Percentiles rank a stretch among this genome's conserved stretches.
Conservation (phyloP, 1,140 invertebrate species). For the Heliconius hewitsoni region DNA sequence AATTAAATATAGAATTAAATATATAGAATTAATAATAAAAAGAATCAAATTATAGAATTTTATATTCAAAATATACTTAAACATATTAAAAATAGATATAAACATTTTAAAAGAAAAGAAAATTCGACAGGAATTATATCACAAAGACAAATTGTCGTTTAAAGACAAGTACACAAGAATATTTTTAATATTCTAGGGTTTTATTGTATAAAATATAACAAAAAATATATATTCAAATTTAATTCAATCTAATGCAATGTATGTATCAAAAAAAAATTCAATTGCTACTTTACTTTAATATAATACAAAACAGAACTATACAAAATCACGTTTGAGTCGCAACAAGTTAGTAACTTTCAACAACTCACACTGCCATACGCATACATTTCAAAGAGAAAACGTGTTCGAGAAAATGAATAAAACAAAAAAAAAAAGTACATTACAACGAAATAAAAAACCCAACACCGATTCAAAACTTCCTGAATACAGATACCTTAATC, state of each 20-base stretch:
- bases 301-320: neutral
- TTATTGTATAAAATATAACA: too few relatives aligned
- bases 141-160: too few relatives aligned
- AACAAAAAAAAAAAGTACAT: conserved; percentile 33
- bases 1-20: too few relatives aligned
- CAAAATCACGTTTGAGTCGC: neutral
- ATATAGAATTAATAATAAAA: too few relatives aligned
- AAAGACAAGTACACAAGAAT: too few relatives aligned
- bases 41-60: too few relatives aligned
- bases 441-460: conserved; percentile 32
- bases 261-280: neutral
- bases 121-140: too few relatives aligned
- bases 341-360: conserved; percentile 21
- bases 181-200: too few relatives aligned
- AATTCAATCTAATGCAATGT: neutral
- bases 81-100: too few relatives aligned
- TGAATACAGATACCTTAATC: conserved; percentile 60
- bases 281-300: neutral
- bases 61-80: too few relatives aligned
- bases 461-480: conserved; percentile 46
- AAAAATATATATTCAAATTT: too few relatives aligned
- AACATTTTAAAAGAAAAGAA: too few relatives aligned
- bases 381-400: conserved; percentile 19
- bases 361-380: conserved; percentile 20
- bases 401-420: conserved; percentile 24